Base-by-base conservation (phyloP, 2,113 vertebrate genomes). In the Ciconia stormi region DNA sequence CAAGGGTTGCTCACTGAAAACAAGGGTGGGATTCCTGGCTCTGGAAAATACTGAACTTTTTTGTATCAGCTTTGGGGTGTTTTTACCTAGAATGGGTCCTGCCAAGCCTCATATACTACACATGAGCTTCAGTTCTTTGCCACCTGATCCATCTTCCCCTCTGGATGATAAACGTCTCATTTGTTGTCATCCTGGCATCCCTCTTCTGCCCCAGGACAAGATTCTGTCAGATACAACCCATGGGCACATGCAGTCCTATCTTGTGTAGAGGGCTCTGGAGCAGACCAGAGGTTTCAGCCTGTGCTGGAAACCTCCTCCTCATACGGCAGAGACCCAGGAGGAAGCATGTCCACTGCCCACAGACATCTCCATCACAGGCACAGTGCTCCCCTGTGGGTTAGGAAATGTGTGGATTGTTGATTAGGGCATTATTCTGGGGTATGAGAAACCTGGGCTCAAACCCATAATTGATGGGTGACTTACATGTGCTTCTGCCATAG, bases 261-360 rank as follows among this genome's bases (percentile, higher is more conserved):
- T 25, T 63, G 21, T 62, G 13, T 11, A 1, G 0, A 62, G 70
- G 29, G 23, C 32, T 88, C 38, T 80, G 74, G 42, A 72, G 34
- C n/a, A 73, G n/a, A 90, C 53, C 42, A 78, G 58, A 67, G 19
- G 30, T 19, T 92, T 49, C 53, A 40, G n/a, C 22, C n/a, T 52
- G 36, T 32, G 49, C 55, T 95, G 58, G 44, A 53, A 92, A 69
- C 50, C 36, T 72, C 52, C 27, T 77, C 32, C n/a, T 79, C 34
- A 7, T 7, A 18, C 4, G 9, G 30, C 59, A 89, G 46, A 79
- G 7, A 34, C 26, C 26, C 15, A 21, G 53, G 17, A 84, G 19
- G 26, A 53, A 10, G 9, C 20, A 61, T 0, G 0, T 40, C 66
- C 38, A 20, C 55, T 53, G 52, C 6, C 13, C 32, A 50, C 32